Percentiles rank a stretch among this genome's conserved stretches.
phyloP scores from a whole-genome alignment of 2,888 invertebrate genomes.

The Phrixothrix hirtus region DNA sequence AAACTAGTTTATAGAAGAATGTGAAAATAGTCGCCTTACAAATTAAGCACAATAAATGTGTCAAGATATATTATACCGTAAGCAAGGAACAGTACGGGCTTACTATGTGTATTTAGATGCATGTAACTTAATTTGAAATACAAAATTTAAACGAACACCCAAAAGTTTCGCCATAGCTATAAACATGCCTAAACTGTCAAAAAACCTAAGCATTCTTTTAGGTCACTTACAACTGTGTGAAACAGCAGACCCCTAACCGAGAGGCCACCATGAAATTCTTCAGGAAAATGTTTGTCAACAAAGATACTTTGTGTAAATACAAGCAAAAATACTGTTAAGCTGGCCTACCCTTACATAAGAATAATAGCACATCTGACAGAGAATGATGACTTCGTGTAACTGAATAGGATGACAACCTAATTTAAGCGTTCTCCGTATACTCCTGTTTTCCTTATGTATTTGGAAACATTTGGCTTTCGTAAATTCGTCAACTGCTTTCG shows the following conservation, averaged over 20 bases:
- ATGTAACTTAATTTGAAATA: conserved; percentile 15
- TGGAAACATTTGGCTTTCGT: background rate
- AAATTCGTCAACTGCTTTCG: background rate
- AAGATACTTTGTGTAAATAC: conserved; percentile 55
- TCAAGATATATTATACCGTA: no score
- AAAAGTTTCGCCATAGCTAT: conserved; percentile 37
- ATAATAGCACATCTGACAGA: conserved; percentile 51
- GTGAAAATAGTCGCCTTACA: no score
- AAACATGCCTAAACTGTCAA: conserved; percentile 40
- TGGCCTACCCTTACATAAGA: conserved; percentile 40
- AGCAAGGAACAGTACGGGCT: no score
- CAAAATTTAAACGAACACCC: conserved; percentile 35
- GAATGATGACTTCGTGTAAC: conserved; percentile 49
- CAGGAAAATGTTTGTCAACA: conserved; percentile 57
- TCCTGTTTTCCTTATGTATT: background rate
- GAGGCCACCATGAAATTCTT: conserved; percentile 56
- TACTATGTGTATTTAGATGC: background rate
- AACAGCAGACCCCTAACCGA: conserved; percentile 47
- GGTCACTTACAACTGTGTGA: conserved; percentile 52
- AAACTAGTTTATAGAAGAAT: no score
- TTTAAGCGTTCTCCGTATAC: conserved; percentile 41
- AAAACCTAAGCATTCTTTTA: conserved; percentile 34
- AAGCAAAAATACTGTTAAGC: conserved; percentile 47
- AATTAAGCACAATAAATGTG: no score
- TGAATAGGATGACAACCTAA: conserved; percentile 53